These are phyloP conservation scores for Exocentrus adspersus DNA, from an alignment of 2,888 invertebrate genomes.

Conservation along the genomic window DNA sequence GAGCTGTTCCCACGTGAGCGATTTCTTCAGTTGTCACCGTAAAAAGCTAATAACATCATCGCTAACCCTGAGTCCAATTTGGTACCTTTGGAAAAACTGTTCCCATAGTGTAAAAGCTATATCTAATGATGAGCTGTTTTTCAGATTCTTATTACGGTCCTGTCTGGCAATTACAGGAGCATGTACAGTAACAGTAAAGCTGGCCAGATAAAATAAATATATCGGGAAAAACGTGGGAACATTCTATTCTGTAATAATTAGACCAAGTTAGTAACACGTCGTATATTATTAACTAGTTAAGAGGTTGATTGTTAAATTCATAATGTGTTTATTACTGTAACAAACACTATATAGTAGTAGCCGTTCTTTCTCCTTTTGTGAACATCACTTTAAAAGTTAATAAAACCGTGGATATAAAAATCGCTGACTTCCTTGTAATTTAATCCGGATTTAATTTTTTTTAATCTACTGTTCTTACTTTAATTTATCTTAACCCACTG, in stretches of 20 bases:
- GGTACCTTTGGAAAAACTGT: not conserved
- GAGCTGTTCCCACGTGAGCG: no score
- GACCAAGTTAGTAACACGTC: conserved; percentile 21
- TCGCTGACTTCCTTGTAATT: no score
- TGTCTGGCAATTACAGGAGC: conserved; percentile 25
- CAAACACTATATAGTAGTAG: not conserved
- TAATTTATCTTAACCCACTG: not conserved
- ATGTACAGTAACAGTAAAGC: conserved; percentile 27
- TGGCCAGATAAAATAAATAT: conserved; percentile 20
- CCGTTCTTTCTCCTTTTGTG: no score
- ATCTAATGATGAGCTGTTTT: not conserved
- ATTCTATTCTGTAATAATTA: conserved; percentile 23
- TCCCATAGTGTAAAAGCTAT: not conserved
- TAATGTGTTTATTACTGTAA: conserved; percentile 2
- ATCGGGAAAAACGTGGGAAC: conserved; percentile 33
- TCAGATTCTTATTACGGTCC: conserved; percentile 6
- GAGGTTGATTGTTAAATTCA: not conserved
- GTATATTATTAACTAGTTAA: conserved; percentile 6
- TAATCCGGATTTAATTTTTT: no score
- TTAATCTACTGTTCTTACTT: not conserved
- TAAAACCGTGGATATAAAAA: no score
- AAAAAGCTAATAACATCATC: not conserved
- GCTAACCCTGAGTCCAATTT: not conserved
- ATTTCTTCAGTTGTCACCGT: no score
- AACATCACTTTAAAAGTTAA: no score